phyloP scores from a whole-genome alignment of 2,113 vertebrate genomes.

The Benthochromis sp. region DNA sequence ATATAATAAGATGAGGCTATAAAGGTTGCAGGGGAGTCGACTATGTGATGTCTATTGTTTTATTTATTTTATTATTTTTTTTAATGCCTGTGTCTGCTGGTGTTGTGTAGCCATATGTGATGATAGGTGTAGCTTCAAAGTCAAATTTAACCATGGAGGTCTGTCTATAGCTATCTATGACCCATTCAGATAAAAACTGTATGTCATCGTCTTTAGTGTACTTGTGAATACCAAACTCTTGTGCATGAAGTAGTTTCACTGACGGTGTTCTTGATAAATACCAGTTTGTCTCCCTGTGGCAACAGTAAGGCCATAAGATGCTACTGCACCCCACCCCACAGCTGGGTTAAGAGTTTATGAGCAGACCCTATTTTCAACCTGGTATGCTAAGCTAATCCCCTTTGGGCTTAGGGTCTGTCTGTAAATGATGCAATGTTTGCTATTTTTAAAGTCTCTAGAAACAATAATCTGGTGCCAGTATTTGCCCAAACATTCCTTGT shows the following conservation, averaged over 20 bases:
- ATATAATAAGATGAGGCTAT: neutral
- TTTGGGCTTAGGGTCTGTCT: neutral
- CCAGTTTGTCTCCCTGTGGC: neutral
- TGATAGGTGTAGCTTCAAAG: neutral
- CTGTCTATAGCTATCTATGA: neutral
- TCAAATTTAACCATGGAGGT: neutral
- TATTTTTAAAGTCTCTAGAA: neutral
- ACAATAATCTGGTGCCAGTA: neutral
- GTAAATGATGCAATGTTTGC: neutral
- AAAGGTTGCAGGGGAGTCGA: neutral
- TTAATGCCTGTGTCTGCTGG: neutral
- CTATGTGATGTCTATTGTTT: neutral
- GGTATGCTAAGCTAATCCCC: neutral
- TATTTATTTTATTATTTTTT: neutral
- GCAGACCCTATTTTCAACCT: neutral
- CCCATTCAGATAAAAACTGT: neutral
- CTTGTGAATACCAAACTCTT: neutral
- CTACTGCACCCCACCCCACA: neutral
- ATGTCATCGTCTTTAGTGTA: neutral
- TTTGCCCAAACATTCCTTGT: neutral
- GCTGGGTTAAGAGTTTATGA: neutral
- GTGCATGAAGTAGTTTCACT: neutral
- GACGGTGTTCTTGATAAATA: fast-evolving
- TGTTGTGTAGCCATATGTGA: neutral
- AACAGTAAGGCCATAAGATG: neutral